phyloP scores from a whole-genome alignment of 2,797 vertebrate species.

The Hippoglossus hippoglossus region DNA sequence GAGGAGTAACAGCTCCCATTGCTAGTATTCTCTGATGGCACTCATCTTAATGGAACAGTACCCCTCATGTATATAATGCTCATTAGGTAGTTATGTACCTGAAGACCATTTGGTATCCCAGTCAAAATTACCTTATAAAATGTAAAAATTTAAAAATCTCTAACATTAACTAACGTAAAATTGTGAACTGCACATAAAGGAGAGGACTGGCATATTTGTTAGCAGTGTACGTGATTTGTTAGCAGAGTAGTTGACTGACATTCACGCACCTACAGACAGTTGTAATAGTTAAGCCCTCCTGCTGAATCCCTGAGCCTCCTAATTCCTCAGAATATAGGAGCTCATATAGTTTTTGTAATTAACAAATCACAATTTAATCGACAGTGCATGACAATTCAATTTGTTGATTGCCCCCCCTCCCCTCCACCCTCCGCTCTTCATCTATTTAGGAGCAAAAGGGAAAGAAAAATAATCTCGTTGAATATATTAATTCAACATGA shows the following conservation, averaged over 20 bases:
- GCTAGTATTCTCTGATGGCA: constrained; percentile 27
- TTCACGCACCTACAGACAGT: constrained; percentile 39
- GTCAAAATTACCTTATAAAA: constrained; percentile 15
- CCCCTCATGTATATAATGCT: constrained; percentile 27
- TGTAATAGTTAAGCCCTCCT: constrained; percentile 86
- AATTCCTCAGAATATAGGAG: constrained; percentile 92
- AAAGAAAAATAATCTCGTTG: constrained; percentile 89
- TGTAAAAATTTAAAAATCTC: background rate
- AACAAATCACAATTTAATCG: constrained; percentile 98
- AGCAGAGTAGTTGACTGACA: constrained; percentile 35
- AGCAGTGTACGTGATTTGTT: constrained; percentile 10
- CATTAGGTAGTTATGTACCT: constrained; percentile 18
- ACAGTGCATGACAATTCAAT: constrained; percentile 99
- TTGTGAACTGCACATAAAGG: background rate
- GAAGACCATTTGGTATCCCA: constrained; percentile 18
- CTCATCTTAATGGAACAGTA: constrained; percentile 25
- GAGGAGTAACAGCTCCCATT: constrained; percentile 20
- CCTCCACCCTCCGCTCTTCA: constrained; percentile 74
- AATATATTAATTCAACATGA: constrained; percentile 99
- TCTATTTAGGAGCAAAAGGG: constrained; percentile 85
- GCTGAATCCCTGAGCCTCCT: constrained; percentile 89
- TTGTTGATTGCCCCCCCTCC: constrained; percentile 93
- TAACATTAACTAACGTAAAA: background rate
- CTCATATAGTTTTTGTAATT: constrained; percentile 92
- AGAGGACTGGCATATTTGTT: background rate